Evolutionary conservation across 2,797 vertebrate genomes (phyloP).

Genomic region (Megalops cyprinoides): DNA sequence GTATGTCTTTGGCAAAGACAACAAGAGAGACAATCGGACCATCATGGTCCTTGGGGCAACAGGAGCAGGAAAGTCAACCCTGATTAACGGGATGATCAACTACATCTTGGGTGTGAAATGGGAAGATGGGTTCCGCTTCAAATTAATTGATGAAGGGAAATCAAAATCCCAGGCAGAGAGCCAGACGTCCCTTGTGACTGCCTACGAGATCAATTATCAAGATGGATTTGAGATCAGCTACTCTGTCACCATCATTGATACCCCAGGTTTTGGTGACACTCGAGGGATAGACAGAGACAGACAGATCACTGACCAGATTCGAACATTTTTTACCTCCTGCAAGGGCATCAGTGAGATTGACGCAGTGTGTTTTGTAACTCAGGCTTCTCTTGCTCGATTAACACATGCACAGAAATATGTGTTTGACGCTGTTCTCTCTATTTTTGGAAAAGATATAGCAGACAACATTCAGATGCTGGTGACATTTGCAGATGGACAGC

Average conservation of each 20-base stretch:
- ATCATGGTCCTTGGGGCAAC: slow-evolving; percentile 54
- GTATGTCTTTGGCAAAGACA: slow-evolving; percentile 11
- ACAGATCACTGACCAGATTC: slow-evolving; percentile 23
- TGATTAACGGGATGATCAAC: slow-evolving; percentile 55
- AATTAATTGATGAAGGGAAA: slow-evolving; percentile 34
- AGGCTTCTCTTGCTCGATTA: slow-evolving; percentile 37
- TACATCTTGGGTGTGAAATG: slow-evolving; percentile 45
- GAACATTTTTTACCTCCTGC: slow-evolving; percentile 41
- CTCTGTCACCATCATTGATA: slow-evolving; percentile 54
- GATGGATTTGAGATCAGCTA: slow-evolving; percentile 38
- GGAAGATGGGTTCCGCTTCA: slow-evolving; percentile 38
- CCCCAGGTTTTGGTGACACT: slow-evolving; percentile 46
- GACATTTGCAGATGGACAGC: slow-evolving; percentile 43
- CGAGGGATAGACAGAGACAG: slow-evolving; percentile 34
- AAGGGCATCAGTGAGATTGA: slow-evolving; percentile 45
- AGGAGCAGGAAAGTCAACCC: slow-evolving; percentile 41
- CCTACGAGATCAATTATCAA: slow-evolving; percentile 46
- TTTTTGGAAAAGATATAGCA: slow-evolving; percentile 55
- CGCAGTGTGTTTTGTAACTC: slow-evolving; percentile 42
- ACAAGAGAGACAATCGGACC: slow-evolving; percentile 23
- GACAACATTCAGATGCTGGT: slow-evolving; percentile 55
- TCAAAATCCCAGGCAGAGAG: slow-evolving; percentile 26
- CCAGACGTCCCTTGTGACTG: slow-evolving; percentile 45
- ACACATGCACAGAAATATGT: slow-evolving; percentile 46
- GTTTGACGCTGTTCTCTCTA: slow-evolving; percentile 52